Evolutionary conservation across 2,113 vertebrate species (phyloP).

Genomic region (Mormyrus lacerda): DNA sequence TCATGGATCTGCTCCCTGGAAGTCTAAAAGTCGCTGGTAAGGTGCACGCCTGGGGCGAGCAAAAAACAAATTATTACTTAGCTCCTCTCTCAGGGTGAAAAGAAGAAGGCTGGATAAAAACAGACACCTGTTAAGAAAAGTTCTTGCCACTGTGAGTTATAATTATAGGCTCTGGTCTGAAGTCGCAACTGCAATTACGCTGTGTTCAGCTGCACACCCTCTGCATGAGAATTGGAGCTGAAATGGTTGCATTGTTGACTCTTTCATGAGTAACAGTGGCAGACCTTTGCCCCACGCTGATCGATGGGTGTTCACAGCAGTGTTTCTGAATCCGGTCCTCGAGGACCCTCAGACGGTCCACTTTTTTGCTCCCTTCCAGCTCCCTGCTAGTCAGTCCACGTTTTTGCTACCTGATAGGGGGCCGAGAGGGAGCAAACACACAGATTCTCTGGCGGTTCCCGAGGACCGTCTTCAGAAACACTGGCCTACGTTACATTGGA

Average conservation of each 20-base stretch:
- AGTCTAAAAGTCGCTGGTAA: conserved; percentile 55
- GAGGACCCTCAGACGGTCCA: not conserved
- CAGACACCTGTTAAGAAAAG: conserved; percentile 36
- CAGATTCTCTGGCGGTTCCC: not conserved
- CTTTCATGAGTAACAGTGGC: conserved; percentile 24
- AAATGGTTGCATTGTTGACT: conserved; percentile 26
- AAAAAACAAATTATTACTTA: conserved; percentile 53
- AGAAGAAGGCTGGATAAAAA: conserved; percentile 25
- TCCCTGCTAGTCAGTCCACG: not conserved
- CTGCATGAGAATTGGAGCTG: conserved; percentile 13
- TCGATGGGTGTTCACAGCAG: not conserved
- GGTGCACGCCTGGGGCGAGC: conserved; percentile 39
- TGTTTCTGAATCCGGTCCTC: not conserved
- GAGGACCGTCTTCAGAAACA: not conserved
- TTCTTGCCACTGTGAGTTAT: conserved; percentile 32
- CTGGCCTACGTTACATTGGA: not conserved
- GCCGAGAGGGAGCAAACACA: not conserved
- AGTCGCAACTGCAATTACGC: conserved; percentile 36
- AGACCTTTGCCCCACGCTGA: not conserved
- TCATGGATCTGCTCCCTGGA: conserved; percentile 42
- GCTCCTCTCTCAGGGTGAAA: conserved; percentile 24
- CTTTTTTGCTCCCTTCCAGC: not conserved
- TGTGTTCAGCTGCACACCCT: conserved; percentile 33
- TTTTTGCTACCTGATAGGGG: not conserved
- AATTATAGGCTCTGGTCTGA: conserved; percentile 26